phyloP scores from a whole-genome alignment of 2,888 invertebrate genomes.

The Zonitis immaculata region DNA sequence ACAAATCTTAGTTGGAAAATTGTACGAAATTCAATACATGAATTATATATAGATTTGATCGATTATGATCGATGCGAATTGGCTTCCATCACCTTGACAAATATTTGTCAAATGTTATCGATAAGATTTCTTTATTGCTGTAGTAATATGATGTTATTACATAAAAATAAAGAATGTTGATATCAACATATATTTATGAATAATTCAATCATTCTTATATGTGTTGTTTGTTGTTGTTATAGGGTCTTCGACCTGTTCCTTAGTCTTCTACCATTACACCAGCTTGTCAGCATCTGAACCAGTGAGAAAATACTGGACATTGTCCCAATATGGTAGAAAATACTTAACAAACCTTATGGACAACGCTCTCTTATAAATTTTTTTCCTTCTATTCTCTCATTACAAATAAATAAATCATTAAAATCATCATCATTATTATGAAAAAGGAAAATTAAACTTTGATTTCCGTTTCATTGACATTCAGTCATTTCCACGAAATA shows the following conservation, averaged over 20 bases:
- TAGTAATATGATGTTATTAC: not conserved
- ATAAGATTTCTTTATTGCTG: not conserved
- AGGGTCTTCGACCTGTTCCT: constrained; percentile 32
- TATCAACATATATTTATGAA: constrained; percentile 15
- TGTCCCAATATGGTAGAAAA: constrained; percentile 30
- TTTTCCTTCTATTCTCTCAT: too few relatives aligned
- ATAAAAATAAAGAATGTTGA: not conserved
- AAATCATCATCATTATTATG: not conserved
- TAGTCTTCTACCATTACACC: constrained; percentile 1
- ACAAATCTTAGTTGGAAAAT: too few relatives aligned
- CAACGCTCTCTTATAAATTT: constrained; percentile 13
- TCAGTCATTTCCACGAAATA: not conserved
- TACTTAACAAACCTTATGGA: constrained; percentile 21
- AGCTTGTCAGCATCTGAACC: constrained; percentile 28
- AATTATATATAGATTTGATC: too few relatives aligned
- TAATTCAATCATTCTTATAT: constrained; percentile 13
- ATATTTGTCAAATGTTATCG: not conserved
- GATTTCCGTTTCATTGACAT: not conserved
- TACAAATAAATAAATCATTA: too few relatives aligned
- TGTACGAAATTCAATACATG: too few relatives aligned
- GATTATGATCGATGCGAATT: not conserved
- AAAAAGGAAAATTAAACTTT: not conserved
- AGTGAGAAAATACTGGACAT: constrained; percentile 28
- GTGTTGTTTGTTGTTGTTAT: not conserved
- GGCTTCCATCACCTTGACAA: not conserved